phyloP scores from a whole-genome alignment of 2,113 vertebrate genomes.

The Poecile atricapillus region DNA sequence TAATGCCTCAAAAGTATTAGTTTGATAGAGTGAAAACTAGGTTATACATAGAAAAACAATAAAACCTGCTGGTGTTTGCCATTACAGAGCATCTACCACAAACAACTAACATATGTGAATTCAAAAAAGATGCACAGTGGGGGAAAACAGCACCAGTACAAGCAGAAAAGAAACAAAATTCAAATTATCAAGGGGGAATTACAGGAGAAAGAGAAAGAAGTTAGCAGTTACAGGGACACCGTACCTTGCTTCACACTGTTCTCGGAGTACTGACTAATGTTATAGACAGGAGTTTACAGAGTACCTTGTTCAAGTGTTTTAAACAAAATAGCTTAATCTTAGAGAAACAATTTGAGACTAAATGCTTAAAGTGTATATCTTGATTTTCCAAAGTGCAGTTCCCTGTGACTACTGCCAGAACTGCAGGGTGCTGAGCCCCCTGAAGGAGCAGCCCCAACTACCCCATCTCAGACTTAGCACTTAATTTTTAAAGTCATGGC shows the following conservation, averaged over 20 bases:
- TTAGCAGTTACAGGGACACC: background rate
- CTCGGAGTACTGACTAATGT: background rate
- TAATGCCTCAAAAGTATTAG: background rate
- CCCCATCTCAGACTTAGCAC: background rate
- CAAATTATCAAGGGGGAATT: background rate
- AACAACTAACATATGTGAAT: background rate
- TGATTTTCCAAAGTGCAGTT: background rate
- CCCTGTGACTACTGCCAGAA: background rate
- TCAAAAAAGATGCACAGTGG: background rate
- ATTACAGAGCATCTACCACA: background rate
- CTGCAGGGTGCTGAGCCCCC: background rate
- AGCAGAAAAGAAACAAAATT: background rate
- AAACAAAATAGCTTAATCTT: constrained; percentile 11
- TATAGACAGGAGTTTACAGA: background rate
- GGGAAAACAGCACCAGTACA: background rate
- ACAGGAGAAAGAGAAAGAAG: background rate
- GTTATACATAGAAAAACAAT: background rate
- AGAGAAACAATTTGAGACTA: constrained; percentile 12
- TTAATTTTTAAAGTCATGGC: background rate
- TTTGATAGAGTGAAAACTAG: background rate
- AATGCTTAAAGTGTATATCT: background rate
- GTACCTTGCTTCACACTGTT: background rate
- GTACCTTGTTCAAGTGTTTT: background rate
- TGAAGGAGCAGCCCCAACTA: background rate
- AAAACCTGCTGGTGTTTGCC: background rate